Evolutionary conservation across 23 tunicate genomes (phyloP), one percentile per base, ranked within the genome.

Genomic region (Halocynthia roretzi): DNA sequence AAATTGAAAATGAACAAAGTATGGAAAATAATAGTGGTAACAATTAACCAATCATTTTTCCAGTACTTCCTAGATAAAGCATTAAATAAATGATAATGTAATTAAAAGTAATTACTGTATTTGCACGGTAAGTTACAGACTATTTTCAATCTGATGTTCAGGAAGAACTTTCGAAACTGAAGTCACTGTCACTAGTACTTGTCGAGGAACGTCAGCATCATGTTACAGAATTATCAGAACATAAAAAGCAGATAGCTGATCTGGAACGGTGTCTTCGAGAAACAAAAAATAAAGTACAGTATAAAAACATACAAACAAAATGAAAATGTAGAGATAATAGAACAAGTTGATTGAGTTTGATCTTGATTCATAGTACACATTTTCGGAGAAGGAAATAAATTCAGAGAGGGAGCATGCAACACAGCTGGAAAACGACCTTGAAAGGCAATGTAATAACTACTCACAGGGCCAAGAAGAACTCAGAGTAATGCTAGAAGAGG

Each of bases 191-290:
- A 21, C 58, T 91, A 62, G 87, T 84, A 52, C 84, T 91, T 11
- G 87, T 91, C 19, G 97, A 91, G 72, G 97, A 91, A 63, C 61
- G 90, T 71, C 97, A 91, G 66, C 76, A 68, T 62, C 96, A 84
- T 78, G 78, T 90, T 77, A 80, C 83, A 62, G 44, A 51, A 15
- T 56, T 78, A 18, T 61, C 55, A 66, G 87, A 88, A 57, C 84
- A 83, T 52, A 80, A 61, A 22, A 85, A 88, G 72, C 84, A 76
- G 31, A 65, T 65, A 10, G 19, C 70, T 10, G 70, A 65, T 15
- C 31, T 65, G 19, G 70, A 65, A 15, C 5, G 70, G 31, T 48
- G 70, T 20, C 70, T 65, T 48, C 22, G 31, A 15, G 70, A 65
- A 65, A 8, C 70, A 11, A 48, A 65, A 65, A 65, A 20, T 20